Evolutionary conservation across 2,797 vertebrate species (phyloP).

Genomic region (Danio kyathit): DNA sequence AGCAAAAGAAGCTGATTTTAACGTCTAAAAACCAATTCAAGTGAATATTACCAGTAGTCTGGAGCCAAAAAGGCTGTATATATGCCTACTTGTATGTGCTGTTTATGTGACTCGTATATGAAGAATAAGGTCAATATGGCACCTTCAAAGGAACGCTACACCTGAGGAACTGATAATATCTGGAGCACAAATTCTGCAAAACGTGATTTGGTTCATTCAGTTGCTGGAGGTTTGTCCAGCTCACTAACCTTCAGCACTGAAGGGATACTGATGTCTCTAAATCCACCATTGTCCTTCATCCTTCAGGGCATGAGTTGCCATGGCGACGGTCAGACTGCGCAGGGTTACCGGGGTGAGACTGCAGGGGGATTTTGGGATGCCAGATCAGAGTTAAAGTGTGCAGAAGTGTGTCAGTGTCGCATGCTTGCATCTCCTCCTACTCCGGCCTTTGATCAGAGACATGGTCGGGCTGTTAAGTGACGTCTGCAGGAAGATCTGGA

Average conservation of each 20-base stretch:
- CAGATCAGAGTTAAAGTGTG: neutral
- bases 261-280: slow-evolving; percentile 40
- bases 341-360: neutral
- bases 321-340: slow-evolving; percentile 66
- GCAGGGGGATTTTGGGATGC: neutral
- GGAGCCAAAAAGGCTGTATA: too few relatives aligned
- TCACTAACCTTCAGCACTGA: neutral
- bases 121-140: too few relatives aligned
- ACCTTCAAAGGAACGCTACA: too few relatives aligned
- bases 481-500: slow-evolving; percentile 24
- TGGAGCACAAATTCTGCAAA: neutral
- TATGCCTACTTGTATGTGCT: too few relatives aligned
- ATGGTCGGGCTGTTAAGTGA: neutral
- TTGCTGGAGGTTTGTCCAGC: neutral
- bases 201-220: neutral
- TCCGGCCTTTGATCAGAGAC: slow-evolving; percentile 33
- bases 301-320: slow-evolving; percentile 62
- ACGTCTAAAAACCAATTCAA: too few relatives aligned
- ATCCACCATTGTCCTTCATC: slow-evolving; percentile 73
- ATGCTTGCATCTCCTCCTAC: neutral
- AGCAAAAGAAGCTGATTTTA: too few relatives aligned
- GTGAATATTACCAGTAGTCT: too few relatives aligned
- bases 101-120: too few relatives aligned
- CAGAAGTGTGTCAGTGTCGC: neutral
- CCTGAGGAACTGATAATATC: neutral